A percentile compares a stretch with the other conserved stretches of the same genome.
Evolutionary conservation across 2,888 invertebrate species (phyloP).

Genomic region (Aromia moschata): DNA sequence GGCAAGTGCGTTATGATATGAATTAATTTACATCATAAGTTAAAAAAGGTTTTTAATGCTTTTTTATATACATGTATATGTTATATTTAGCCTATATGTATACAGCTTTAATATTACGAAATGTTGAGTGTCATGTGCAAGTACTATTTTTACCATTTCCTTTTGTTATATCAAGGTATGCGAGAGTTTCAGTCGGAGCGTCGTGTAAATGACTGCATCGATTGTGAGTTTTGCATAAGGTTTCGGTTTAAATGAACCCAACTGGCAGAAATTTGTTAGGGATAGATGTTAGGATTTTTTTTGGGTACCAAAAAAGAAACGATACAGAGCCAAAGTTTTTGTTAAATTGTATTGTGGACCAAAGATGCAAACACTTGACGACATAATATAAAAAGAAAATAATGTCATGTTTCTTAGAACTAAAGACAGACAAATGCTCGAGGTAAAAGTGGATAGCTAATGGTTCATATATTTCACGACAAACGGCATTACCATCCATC

Average conservation of each 20-base stretch:
- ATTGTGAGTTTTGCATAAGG: not conserved
- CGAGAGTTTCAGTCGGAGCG: not conserved
- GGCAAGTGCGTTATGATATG: constrained; percentile 53
- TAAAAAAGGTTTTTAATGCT: constrained; percentile 34
- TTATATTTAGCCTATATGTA: constrained; percentile 41
- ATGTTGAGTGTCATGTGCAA: constrained; percentile 47
- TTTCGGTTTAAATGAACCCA: constrained; percentile 13
- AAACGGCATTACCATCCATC: not conserved
- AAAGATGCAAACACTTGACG: constrained; percentile 36
- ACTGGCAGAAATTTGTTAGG: constrained; percentile 27
- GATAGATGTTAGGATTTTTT: constrained; percentile 1
- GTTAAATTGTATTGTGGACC: constrained; percentile 31
- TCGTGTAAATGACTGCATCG: not conserved
- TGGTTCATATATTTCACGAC: not conserved
- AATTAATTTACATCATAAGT: constrained; percentile 24
- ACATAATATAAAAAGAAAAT: no score
- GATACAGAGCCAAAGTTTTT: constrained; percentile 25
- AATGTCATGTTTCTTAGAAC: no score
- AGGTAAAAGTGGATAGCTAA: no score
- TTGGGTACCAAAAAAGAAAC: constrained; percentile 22
- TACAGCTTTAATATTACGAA: constrained; percentile 45
- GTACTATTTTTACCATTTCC: constrained; percentile 27
- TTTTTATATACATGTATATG: constrained; percentile 36
- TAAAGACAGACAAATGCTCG: no score
- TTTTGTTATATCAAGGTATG: not conserved